Conservation (phyloP, 2,113 vertebrate genomes). For the Entomyzon cyanotis region DNA sequence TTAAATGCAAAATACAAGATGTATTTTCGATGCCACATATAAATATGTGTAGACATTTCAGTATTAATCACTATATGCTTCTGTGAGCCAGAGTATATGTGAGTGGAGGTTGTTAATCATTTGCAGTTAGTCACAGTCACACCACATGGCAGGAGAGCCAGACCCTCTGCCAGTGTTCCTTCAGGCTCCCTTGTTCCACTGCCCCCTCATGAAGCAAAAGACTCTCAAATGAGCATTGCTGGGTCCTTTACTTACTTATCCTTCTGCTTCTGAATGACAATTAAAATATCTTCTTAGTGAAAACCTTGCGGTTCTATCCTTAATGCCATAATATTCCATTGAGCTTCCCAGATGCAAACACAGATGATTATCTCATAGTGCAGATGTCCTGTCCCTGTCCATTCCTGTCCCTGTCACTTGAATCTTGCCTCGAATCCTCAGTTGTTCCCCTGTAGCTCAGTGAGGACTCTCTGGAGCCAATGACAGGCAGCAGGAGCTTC, state of each 20-base stretch:
- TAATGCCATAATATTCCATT: background rate
- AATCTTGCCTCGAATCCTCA: background rate
- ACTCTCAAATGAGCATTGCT: background rate
- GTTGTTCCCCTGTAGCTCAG: fast-evolving
- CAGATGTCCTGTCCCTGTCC: background rate
- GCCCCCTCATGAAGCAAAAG: fast-evolving
- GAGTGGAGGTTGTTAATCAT: background rate
- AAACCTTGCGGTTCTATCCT: background rate
- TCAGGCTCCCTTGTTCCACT: background rate
- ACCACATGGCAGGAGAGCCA: background rate
- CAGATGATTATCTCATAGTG: background rate
- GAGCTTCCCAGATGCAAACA: background rate
- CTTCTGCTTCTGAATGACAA: background rate
- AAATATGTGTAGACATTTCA: background rate
- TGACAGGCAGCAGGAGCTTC: background rate
- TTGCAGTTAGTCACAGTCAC: background rate
- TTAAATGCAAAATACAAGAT: background rate
- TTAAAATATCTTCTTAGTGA: background rate
- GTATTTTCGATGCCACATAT: background rate
- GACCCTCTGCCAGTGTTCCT: background rate
- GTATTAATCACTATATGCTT: background rate
- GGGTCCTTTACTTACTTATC: background rate
- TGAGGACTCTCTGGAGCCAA: background rate
- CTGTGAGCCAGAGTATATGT: background rate
- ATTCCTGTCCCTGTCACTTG: background rate